Evolutionary conservation across 2,888 invertebrate species (phyloP), one percentile per base, ranked within the genome.

Genomic region (Coleophora flavipennella): DNA sequence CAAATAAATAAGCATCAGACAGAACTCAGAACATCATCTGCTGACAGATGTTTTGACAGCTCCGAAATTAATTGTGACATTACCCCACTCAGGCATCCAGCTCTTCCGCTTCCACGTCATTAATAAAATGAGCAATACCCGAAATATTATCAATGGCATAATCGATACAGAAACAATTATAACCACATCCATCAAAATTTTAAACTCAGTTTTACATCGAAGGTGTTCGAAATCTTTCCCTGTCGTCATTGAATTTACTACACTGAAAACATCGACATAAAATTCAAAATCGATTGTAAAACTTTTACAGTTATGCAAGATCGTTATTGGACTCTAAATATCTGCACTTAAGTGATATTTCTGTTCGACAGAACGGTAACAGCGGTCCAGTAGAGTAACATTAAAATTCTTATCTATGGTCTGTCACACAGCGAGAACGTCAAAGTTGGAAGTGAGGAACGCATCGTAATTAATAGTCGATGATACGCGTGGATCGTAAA

Each of bases 111-210:
- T 81, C 78, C 73, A 79, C 62, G 68, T 83, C 81, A 83, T 84
- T 83, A 80, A 83, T 81, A 84, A 83, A 81, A 81, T 81, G 81
- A 81, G 81, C 74, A 78, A 83, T 83, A 76, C 81, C 77, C 74
- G 75, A 74, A 81, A 79, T 83, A 79, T 83, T 81, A 83, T 83
- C 83, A 83, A 81, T 83, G 83, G 80, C 83, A 84, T 84, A 83
- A 84, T 84, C 84, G 83, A 84, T 83, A 83, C 80, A 77, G 79
- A 81, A 84, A 84, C 83, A 84, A 84, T 84, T 84, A 84, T 83
- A 84, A 84, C 74, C 72, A 71, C 81, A 84, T 84, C 74, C 74
- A 84, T 84, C 84, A 83, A 81, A 76, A 80, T 77, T 74, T 71
- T 77, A 68, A 73, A 75, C 71, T 75, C 62, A 57, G 59, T 55